Evolutionary conservation across 2,113 vertebrate genomes (phyloP).

Genomic region (Poicephalus gulielmi): DNA sequence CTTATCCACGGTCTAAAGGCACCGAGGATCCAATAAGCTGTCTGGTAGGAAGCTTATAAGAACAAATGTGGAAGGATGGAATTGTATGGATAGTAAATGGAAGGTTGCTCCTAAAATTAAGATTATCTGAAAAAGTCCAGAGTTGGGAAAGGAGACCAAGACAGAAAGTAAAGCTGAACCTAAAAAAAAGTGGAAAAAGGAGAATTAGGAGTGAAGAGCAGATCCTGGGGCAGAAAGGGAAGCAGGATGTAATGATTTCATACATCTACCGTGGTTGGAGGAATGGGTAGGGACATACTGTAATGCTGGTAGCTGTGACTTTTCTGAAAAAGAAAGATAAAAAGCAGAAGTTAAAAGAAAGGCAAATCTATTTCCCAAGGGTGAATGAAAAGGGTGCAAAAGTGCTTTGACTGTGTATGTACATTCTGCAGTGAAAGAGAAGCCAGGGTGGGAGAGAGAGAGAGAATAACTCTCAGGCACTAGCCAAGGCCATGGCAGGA

Average conservation of each 20-base stretch:
- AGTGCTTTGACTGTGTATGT: not conserved
- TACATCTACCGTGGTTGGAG: not conserved
- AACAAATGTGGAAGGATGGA: not conserved
- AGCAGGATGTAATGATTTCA: not conserved
- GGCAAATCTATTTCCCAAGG: accelerated
- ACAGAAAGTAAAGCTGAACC: not conserved
- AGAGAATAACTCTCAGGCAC: not conserved
- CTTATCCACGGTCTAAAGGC: not conserved
- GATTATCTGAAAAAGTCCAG: not conserved
- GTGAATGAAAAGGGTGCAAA: not conserved
- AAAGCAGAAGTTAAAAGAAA: not conserved
- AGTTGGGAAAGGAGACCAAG: not conserved
- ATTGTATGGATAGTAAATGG: not conserved
- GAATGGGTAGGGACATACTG: not conserved
- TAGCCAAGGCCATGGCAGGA: not conserved
- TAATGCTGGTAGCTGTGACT: not conserved
- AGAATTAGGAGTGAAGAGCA: not conserved
- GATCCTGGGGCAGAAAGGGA: not conserved
- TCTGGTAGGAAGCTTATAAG: not conserved
- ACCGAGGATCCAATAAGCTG: not conserved
- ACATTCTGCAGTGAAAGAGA: not conserved
- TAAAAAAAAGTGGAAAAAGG: not conserved
- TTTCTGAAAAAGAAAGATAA: not conserved
- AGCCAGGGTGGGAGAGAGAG: accelerated
- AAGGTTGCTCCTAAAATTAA: not conserved